A percentile compares a stretch with the other conserved stretches of the same genome.
phyloP scores from a whole-genome alignment of 2,888 invertebrate species.

The Mactromeris polynyma region DNA sequence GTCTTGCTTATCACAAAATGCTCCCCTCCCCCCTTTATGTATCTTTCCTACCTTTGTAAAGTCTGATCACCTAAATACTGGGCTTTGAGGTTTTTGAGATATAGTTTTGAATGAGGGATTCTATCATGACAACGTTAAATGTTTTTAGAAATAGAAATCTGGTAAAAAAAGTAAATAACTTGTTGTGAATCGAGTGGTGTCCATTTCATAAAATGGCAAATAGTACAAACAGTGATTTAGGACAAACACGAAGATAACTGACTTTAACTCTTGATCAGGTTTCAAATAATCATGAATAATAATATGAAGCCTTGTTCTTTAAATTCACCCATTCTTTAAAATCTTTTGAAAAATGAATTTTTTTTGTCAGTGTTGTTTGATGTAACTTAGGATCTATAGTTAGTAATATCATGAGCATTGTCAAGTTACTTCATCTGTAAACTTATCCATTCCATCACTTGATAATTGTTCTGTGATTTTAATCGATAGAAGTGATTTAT shows the following conservation, averaged over 20 bases:
- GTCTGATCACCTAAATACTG: background rate
- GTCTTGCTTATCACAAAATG: background rate
- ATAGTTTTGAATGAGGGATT: background rate
- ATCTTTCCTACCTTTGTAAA: background rate
- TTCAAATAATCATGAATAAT: too few species aligned
- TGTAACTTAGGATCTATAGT: background rate
- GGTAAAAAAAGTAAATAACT: background rate
- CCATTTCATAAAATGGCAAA: too few species aligned
- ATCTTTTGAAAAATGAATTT: background rate
- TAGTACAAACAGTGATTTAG: too few species aligned
- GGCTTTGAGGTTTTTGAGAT: background rate
- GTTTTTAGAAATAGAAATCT: background rate
- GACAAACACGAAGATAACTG: too few species aligned
- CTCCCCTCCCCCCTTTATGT: background rate
- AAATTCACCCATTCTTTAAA: background rate
- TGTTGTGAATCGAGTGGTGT: too few species aligned
- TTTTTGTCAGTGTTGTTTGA: background rate
- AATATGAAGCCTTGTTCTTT: too few species aligned
- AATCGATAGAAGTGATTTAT: constrained; percentile 3
- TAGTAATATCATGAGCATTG: background rate
- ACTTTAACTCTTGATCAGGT: too few species aligned
- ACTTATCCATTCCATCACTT: background rate
- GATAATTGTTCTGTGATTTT: constrained; percentile 3
- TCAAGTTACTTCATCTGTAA: background rate
- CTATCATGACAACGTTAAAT: background rate